Base-by-base conservation (phyloP, 2,888 invertebrate genomes). In the Rhamnusium bicolor region DNA sequence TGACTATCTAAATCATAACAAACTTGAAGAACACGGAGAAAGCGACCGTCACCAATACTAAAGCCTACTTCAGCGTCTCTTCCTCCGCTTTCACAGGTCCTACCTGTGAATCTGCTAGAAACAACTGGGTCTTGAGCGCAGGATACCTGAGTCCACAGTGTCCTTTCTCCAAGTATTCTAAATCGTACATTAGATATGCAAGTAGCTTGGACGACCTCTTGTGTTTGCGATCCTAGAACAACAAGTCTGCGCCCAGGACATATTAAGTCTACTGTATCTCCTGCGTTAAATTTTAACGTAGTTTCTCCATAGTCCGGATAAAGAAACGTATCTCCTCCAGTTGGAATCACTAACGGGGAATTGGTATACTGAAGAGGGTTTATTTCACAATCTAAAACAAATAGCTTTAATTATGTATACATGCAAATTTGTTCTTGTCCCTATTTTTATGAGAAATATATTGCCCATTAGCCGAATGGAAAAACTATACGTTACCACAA, bases 31-130 rank as follows among this genome's bases (percentile, higher is more conserved):
- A 89, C 82, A 16, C 88, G 86, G 74, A 90, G 86, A 83, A 92
- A 90, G 8, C 87, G 84, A 16, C 85, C 85, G 27, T 75, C 74
- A 72, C 87, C 84, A 0, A 91, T 87, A 21, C 85, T 82, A 82
- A 90, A 92, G 1, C 92, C 92, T 29, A 91, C 88, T 71, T 91
- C 88, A 24, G 90, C 89, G 66, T 90, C 88, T 7, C 85, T 61
- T 58, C 89, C 88, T 72, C 89, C 88, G 65, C 84, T 84, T 71
- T 84, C 88, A 78, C 91, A 91, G 61, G 86, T 86, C 10, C 84
- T 81, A 6, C 82, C 84, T 0, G 90, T 90, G 40, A 78, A 83
- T 72, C 87, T 82, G 0, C 90, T 88, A 0, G 88, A 86, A 73
- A 89, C 88, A 66, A 70, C 82, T 0, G 90, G 80, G 76, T 90